A percentile compares a stretch with the other conserved stretches of the same genome.
phyloP scores from a whole-genome alignment of 2,797 vertebrate genomes.

The Calcarius lapponicus region DNA sequence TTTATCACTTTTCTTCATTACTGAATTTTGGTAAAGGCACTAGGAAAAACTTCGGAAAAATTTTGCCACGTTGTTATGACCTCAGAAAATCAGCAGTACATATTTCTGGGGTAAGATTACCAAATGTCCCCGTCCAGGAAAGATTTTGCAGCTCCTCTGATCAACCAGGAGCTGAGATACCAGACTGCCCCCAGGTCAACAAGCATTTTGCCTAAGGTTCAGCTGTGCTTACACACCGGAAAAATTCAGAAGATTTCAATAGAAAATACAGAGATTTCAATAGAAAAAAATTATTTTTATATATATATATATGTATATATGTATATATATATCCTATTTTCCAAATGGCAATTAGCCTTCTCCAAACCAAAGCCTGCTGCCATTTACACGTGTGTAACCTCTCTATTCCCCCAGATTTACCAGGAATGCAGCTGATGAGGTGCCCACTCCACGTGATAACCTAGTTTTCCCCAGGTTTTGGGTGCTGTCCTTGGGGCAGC shows the following conservation, averaged over 20 bases:
- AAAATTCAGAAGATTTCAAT: background rate
- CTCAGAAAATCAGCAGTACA: background rate
- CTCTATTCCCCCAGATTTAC: background rate
- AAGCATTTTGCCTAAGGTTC: background rate
- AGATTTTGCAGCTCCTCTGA: background rate
- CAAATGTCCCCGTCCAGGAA: background rate
- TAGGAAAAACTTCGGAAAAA: background rate
- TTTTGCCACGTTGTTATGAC: rapidly evolving
- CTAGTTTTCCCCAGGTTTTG: background rate
- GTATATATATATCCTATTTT: background rate
- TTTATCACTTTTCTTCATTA: background rate
- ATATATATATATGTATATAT: no score
- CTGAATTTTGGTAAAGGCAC: background rate
- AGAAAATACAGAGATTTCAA: background rate
- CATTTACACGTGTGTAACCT: background rate
- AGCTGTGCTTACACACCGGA: background rate
- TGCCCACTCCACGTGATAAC: background rate
- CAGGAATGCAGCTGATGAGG: background rate
- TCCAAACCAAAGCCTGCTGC: background rate
- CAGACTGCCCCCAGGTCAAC: background rate
- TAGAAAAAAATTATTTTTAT: background rate
- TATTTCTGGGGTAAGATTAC: background rate
- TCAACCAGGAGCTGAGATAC: background rate
- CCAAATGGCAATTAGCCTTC: background rate
- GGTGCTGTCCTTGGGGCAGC: background rate